Conservation (phyloP, 2,797 vertebrate genomes). For the Delichon dasypus region DNA sequence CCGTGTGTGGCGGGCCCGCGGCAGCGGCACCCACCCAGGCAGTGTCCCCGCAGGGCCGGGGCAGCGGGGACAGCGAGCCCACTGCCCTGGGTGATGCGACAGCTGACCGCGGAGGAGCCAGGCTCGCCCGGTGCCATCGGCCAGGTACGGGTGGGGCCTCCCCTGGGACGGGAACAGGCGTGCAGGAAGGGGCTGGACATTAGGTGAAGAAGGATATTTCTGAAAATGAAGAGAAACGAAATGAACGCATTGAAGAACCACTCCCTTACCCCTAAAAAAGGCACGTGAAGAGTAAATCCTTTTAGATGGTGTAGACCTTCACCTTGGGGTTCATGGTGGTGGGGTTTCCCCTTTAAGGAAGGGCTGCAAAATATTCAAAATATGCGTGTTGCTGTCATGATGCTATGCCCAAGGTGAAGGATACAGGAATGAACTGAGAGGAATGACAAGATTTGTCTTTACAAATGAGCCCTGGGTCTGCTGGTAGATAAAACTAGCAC, state of each 20-base stretch:
- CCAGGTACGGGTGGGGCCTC: rapidly evolving
- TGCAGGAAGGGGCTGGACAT: not conserved
- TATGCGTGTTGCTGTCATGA: not conserved
- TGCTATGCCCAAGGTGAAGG: not conserved
- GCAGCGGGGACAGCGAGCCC: no score
- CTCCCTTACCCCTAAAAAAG: no score
- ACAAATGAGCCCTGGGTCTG: no score
- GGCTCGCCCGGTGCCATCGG: rapidly evolving
- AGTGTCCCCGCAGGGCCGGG: no score
- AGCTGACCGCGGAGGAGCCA: not conserved
- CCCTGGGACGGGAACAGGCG: not conserved
- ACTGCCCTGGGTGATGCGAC: not conserved
- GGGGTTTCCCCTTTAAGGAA: not conserved
- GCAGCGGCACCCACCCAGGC: not conserved
- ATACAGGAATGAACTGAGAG: not conserved
- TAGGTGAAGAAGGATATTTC: not conserved
- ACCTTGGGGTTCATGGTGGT: not conserved
- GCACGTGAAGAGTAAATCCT: not conserved
- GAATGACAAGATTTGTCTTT: no score
- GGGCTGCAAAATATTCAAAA: not conserved
- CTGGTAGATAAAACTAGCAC: no score
- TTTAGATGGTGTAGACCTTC: not conserved
- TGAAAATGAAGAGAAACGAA: not conserved
- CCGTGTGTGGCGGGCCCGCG: not conserved
- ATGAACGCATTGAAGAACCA: not conserved